A percentile compares a stretch with the other conserved stretches of the same genome.
Conservation (phyloP, 1,140 invertebrate genomes). For the Argopecten irradians region DNA sequence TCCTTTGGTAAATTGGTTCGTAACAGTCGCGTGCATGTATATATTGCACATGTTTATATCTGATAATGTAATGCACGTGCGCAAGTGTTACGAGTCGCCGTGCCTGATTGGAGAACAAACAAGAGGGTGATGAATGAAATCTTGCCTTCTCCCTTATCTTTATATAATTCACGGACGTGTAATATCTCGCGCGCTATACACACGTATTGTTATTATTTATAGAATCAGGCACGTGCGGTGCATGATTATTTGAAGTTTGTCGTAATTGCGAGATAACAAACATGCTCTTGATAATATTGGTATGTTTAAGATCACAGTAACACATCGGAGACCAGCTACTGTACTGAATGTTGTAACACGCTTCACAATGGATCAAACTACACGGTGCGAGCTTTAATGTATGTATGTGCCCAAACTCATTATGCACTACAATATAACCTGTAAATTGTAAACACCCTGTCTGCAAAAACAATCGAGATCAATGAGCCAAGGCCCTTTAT, state of each 20-base stretch:
- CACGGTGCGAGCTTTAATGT: no score
- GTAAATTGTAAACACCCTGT: no score
- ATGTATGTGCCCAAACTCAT: no score
- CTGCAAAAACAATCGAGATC: no score
- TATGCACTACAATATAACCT: no score
- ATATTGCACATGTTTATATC: background rate
- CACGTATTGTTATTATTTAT: constrained; percentile 3
- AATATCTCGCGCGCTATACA: background rate
- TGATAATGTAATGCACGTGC: background rate
- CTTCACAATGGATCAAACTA: background rate
- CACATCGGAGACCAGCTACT: background rate
- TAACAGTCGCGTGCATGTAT: no score
- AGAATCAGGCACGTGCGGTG: background rate
- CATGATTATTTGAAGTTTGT: background rate
- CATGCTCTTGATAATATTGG: background rate
- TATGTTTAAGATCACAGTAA: background rate
- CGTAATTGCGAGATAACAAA: background rate
- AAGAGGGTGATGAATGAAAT: background rate
- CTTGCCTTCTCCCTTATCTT: background rate
- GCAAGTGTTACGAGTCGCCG: background rate
- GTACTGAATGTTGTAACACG: background rate
- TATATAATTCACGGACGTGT: background rate
- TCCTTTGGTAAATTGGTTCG: background rate
- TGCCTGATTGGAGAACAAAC: background rate
- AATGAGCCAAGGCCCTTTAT: no score